Evolutionary conservation across 1,140 invertebrate species (phyloP), one percentile per base, ranked within the genome.

Genomic region (Dendroctonus ponderosae): DNA sequence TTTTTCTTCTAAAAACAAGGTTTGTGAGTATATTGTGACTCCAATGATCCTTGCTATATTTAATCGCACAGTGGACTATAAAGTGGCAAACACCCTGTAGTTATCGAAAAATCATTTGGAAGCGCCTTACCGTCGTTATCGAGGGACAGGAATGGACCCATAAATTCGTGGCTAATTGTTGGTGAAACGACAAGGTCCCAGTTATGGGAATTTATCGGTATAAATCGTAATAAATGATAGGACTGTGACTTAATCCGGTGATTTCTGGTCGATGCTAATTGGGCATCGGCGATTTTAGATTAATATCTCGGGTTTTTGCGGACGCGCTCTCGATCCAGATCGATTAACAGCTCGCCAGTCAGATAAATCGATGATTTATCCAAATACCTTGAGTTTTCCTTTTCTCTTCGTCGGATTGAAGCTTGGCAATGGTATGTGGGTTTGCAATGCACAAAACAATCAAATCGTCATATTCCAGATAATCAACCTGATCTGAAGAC

Each of bases 181-280:
- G 56, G 56, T 46, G 56, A 58, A 58, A 58, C 40, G 56, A 44
- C 40, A 7, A 5, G 42, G 56, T 43, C 56, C 56, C 56, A 37
- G 56, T 58, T 58, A 58, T 37, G 56, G 46, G 56, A 58, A 58
- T 44, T 58, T 58, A 58, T 58, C 15, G 56, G 42, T 58, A 58
- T 58, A 58, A 58, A 58, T 60, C 58, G 58, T 60, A 48, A 60
- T 60, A 60, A 60, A 60, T 60, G 58, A 60, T 60, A 60, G 58
- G 58, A 38, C 37, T 38, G 58, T 38, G 58, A 60, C 58, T 49
- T 60, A 60, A 60, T 60, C 58, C 46, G 6, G 58, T 60, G 58
- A 60, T 60, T 60, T 60, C 58, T 60, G 58, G 58, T 60, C 58
- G 58, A 60, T 60, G 58, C 58, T 60, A 60, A 60, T 60, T 60